A percentile compares a stretch with the other conserved stretches of the same genome.
phyloP scores from a whole-genome alignment of 2,888 invertebrate species.

The Drosophila paramelanica region DNA sequence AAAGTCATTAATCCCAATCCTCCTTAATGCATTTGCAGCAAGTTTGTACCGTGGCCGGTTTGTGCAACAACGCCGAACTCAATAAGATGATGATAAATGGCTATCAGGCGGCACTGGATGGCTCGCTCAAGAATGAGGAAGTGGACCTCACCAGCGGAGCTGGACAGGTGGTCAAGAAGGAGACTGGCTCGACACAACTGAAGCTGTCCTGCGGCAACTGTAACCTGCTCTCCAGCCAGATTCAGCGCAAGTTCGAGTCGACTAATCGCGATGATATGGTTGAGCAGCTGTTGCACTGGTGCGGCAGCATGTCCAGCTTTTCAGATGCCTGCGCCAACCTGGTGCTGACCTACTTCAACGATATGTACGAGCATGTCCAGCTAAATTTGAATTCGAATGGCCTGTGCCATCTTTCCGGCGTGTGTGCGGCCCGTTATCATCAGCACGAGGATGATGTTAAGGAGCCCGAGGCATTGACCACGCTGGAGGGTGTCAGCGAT shows the following conservation, averaged over 20 bases:
- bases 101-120: conserved; percentile 64
- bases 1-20: neutral
- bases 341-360: conserved; percentile 90
- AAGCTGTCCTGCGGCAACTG: conserved; percentile 82
- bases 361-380: conserved; percentile 88
- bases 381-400: conserved; percentile 88
- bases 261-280: conserved; percentile 82
- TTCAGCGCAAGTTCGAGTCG: conserved; percentile 81
- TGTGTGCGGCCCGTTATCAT: conserved; percentile 88
- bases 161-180: neutral
- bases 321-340: conserved; percentile 93
- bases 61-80: conserved; percentile 92
- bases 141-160: conserved; percentile 12
- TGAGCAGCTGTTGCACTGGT: conserved; percentile 86
- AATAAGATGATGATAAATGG: conserved; percentile 87
- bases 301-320: conserved; percentile 89
- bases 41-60: conserved; percentile 94
- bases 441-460: conserved; percentile 87
- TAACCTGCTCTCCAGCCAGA: conserved; percentile 75
- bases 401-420: conserved; percentile 91
- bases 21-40: conserved; percentile 82
- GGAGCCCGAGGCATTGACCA: conserved; percentile 85
- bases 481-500: conserved; percentile 85
- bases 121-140: conserved; percentile 53
- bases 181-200: conserved; percentile 40